phyloP scores from a whole-genome alignment of 1,140 invertebrate species.

The Papilio polytes region DNA sequence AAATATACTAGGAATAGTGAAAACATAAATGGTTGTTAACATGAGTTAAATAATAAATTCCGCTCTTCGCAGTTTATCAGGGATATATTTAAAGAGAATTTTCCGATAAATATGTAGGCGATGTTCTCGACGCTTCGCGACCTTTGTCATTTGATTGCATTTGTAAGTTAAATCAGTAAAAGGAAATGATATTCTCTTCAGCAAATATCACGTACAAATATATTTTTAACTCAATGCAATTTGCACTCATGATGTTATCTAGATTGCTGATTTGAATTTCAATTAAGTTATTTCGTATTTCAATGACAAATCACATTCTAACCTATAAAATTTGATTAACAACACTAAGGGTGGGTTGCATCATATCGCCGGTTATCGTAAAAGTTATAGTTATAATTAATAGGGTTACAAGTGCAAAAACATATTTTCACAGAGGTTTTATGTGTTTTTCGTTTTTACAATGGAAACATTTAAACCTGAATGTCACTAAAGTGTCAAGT shows the following conservation, averaged over 20 bases:
- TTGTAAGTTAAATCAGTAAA: constrained; percentile 17
- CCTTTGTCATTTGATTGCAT: constrained; percentile 13
- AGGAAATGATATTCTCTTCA: constrained; percentile 10
- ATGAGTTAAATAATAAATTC: not conserved
- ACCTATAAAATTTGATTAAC: not conserved
- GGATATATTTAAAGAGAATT: not conserved
- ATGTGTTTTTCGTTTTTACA: no score
- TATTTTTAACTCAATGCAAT: constrained; percentile 7
- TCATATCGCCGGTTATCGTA: no score
- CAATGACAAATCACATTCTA: no score
- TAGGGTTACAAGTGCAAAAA: no score
- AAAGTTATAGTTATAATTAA: no score
- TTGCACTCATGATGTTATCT: not conserved
- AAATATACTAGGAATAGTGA: no score
- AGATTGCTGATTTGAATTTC: not conserved
- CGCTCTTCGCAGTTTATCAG: not conserved
- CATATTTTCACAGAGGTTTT: no score
- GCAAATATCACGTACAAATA: not conserved
- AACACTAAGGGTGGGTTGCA: no score
- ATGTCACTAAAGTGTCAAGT: no score
- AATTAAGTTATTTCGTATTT: not conserved
- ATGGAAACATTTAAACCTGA: no score
- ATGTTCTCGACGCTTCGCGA: not conserved
- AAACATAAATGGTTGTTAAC: not conserved
- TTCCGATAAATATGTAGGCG: constrained; percentile 5